Evolutionary conservation across 2,113 vertebrate genomes (phyloP).

Genomic region (Trogon surrucura): DNA sequence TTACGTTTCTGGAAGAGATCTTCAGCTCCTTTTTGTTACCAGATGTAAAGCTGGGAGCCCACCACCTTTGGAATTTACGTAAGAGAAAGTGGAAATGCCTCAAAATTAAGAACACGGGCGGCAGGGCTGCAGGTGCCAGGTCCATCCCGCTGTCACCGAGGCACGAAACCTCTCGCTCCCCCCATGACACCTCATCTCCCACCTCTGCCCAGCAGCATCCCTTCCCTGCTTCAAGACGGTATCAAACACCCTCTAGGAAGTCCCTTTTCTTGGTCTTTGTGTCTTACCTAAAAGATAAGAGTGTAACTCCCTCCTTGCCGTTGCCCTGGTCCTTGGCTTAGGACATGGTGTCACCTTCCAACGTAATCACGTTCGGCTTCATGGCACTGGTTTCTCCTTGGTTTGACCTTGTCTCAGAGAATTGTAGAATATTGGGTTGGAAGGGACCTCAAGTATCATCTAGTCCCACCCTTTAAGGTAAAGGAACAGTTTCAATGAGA

Average conservation of each 20-base stretch:
- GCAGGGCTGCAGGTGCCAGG: not conserved
- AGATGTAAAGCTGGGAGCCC: not conserved
- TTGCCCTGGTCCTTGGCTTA: not conserved
- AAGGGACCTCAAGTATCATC: no score
- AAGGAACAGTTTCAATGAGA: no score
- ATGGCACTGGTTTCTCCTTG: accelerated
- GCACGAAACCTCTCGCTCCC: not conserved
- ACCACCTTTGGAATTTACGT: not conserved
- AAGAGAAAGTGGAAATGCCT: not conserved
- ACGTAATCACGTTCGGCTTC: accelerated
- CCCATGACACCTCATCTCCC: not conserved
- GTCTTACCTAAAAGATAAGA: not conserved
- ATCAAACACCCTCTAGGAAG: not conserved
- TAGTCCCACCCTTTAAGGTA: no score
- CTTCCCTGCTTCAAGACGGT: not conserved
- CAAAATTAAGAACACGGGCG: not conserved
- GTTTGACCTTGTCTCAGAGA: not conserved
- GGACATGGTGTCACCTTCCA: not conserved
- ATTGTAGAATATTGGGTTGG: no score
- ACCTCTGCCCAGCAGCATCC: not conserved
- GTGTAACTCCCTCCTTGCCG: not conserved
- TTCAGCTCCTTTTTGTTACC: not conserved
- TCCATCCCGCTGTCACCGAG: not conserved
- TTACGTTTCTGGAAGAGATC: not conserved
- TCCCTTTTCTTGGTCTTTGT: not conserved